Conservation (phyloP, 2,888 invertebrate genomes). For the Melangyna quadrimaculata region DNA sequence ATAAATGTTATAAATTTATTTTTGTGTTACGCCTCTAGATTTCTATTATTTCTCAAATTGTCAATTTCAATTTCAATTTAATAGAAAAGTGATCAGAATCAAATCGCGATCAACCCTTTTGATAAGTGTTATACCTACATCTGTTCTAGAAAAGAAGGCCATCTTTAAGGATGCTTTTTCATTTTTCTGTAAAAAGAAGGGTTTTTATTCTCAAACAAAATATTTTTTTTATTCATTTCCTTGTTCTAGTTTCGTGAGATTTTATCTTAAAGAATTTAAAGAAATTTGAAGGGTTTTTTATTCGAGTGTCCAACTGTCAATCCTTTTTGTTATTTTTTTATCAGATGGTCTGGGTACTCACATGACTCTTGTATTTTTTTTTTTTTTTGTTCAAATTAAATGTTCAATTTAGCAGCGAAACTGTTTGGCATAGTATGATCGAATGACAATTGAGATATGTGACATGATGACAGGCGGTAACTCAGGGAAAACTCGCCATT, state of each 20-base stretch:
- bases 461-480: background rate
- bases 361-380: slow-evolving; percentile 1
- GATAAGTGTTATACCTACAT: background rate
- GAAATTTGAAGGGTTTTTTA: background rate
- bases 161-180: background rate
- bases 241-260: slow-evolving; percentile 8
- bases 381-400: background rate
- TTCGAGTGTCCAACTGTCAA: slow-evolving; percentile 27
- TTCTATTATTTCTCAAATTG: slow-evolving; percentile 7
- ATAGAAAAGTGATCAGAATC: background rate
- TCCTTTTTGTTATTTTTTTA: background rate
- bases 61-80: slow-evolving; percentile 21
- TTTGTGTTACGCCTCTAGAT: slow-evolving; percentile 8
- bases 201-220: slow-evolving; percentile 7
- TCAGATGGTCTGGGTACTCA: background rate
- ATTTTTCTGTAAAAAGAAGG: background rate
- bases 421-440: background rate
- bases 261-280: background rate
- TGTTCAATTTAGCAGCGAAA: background rate
- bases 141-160: slow-evolving; percentile 2
- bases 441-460: background rate
- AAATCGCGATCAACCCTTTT: slow-evolving; percentile 26
- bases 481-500: background rate
- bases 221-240: background rate
- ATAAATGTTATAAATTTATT: too few relatives aligned